Base-by-base conservation (phyloP, 1,140 invertebrate species). In the Bombus affinis region DNA sequence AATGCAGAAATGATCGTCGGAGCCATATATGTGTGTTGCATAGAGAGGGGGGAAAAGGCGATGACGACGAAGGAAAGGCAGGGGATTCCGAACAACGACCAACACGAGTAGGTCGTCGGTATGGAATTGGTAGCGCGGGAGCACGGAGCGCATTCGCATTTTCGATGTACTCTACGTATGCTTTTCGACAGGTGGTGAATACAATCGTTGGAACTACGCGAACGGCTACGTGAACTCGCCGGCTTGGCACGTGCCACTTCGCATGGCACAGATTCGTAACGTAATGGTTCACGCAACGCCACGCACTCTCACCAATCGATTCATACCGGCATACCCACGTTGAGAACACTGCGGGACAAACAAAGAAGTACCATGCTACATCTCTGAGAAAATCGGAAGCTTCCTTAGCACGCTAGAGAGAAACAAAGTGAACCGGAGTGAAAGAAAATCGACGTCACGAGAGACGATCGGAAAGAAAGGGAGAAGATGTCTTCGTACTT, bases 211-310 rank as follows among this genome's bases (percentile, higher is more conserved):
- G 94, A 94, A 92, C 94, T 95, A 95, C 92, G 91, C 94, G 85
- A 95, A 95, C 91, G 95, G 94, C 90, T 95, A 93, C 89, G 94
- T 94, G 93, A 95, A 95, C 88, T 95, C 94, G 81, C 95, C 95
- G 85, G 95, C 94, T 92, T 95, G 95, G 94, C 95, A 95, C 91
- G 93, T 95, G 92, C 94, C 94, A 81, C 94, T 93, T 89, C 94
- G 93, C 81, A 94, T 95, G 92, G 94, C 94, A 89, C 94, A 92
- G 92, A 93, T 95, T 92, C 94, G 95, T 94, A 95, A 95, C 94
- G 94, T 95, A 95, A 94, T 95, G 95, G 95, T 95, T 95, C 94
- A 95, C 91, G 94, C 94, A 91, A 95, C 95, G 86, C 95, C 95
- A 92, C 93, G 94, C 93, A 95, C 94, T 90, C 92, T 95, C 92